Conservation (phyloP, 2,888 invertebrate genomes). For the Idaea dimidiata region DNA sequence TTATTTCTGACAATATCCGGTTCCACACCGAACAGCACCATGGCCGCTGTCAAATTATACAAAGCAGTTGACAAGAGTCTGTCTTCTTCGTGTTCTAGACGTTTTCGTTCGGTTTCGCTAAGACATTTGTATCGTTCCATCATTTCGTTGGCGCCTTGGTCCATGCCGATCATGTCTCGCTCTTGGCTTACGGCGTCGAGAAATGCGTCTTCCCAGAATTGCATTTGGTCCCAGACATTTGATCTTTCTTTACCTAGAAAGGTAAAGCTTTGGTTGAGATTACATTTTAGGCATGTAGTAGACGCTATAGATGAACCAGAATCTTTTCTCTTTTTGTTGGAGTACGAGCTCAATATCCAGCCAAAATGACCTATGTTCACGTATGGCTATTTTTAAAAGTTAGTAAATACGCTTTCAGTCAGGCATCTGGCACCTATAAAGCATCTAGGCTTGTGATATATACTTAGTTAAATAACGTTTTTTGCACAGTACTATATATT, state of each 20-base stretch:
- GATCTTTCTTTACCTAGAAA: constrained; percentile 87
- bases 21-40: constrained; percentile 95
- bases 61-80: constrained; percentile 95
- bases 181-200: constrained; percentile 98
- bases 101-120: constrained; percentile 95
- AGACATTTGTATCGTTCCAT: constrained; percentile 98
- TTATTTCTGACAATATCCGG: constrained; percentile 93
- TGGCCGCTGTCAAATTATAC: constrained; percentile 97
- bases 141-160: constrained; percentile 99
- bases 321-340: no score
- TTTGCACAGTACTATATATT: no score
- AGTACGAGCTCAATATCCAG: no score
- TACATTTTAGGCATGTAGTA: not conserved
- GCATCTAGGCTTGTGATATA: no score
- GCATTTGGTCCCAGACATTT: constrained; percentile 98
- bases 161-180: constrained; percentile 99
- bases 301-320: no score
- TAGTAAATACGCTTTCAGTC: no score
- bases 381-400: no score
- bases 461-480: no score
- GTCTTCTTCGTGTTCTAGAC: constrained; percentile 99
- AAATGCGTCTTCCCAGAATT: constrained; percentile 99
- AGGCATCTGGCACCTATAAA: no score
- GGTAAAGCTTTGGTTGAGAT: not conserved
- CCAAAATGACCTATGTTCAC: no score